Evolutionary conservation across 2,888 invertebrate genomes (phyloP).

Genomic region (Trissoscelio sp.): DNA sequence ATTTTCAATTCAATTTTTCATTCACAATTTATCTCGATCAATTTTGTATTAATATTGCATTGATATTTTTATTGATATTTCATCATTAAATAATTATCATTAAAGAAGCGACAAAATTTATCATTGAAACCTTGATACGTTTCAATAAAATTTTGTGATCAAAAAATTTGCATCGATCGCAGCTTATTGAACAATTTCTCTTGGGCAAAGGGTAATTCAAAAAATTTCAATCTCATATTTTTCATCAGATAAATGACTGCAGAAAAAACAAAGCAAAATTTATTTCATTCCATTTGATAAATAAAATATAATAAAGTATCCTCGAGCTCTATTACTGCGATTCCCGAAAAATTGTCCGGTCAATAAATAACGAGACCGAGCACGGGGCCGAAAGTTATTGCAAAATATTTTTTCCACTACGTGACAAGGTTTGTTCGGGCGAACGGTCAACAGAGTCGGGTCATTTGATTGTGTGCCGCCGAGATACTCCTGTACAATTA

Average conservation of each 20-base stretch:
- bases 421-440: constrained; percentile 37
- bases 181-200: no score
- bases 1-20: no score
- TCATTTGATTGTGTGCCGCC: constrained; percentile 44
- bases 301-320: constrained; percentile 22
- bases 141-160: no score
- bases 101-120: no score
- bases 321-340: constrained; percentile 9
- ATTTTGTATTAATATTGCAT: not conserved
- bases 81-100: no score
- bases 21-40: not conserved
- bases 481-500: constrained; percentile 52
- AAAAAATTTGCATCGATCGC: no score
- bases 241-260: not conserved
- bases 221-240: not conserved
- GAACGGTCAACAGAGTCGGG: constrained; percentile 10
- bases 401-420: constrained; percentile 44
- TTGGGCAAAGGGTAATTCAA: not conserved
- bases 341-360: constrained; percentile 21
- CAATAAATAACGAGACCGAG: constrained; percentile 28
- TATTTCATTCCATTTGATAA: not conserved
- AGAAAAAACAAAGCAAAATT: not conserved
- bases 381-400: constrained; percentile 28
- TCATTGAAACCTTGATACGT: no score
- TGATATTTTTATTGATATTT: no score